Evolutionary conservation across 2,888 invertebrate species (phyloP).

Genomic region (Yponomeuta evonymella): DNA sequence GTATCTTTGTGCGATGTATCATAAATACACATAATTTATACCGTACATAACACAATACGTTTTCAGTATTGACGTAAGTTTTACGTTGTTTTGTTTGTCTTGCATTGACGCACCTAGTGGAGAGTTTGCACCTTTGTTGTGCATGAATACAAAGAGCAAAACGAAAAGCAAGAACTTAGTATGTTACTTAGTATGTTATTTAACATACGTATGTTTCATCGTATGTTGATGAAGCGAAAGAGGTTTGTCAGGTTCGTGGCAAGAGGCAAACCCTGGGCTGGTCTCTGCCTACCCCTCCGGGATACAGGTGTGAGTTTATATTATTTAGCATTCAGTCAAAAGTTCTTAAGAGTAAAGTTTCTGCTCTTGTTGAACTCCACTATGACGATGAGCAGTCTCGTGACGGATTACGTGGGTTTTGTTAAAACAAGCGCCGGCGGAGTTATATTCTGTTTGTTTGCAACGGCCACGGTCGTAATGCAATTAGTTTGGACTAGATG

Average conservation of each 20-base stretch:
- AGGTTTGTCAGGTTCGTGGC: too few relatives aligned
- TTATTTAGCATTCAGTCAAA: too few relatives aligned
- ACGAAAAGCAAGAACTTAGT: too few relatives aligned
- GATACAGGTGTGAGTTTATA: too few relatives aligned
- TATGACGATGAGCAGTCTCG: not conserved
- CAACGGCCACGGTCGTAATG: constrained; percentile 32
- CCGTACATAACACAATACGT: not conserved
- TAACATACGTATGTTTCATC: too few relatives aligned
- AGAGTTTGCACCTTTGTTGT: not conserved
- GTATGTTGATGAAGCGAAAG: too few relatives aligned
- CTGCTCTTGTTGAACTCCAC: too few relatives aligned
- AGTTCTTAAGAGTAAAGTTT: too few relatives aligned
- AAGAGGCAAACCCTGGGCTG: too few relatives aligned
- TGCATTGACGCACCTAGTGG: not conserved
- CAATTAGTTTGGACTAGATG: constrained; percentile 41
- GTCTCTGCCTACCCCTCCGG: too few relatives aligned
- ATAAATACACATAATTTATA: not conserved
- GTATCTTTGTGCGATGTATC: too few relatives aligned
- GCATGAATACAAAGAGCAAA: not conserved
- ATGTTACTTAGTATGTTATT: too few relatives aligned
- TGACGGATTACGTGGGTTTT: not conserved
- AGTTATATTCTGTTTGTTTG: constrained; percentile 29
- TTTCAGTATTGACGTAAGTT: not conserved
- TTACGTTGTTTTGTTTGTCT: not conserved
- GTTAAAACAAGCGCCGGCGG: constrained; percentile 18